phyloP scores from a whole-genome alignment of 2,888 invertebrate species.

The Branchellion lobata region DNA sequence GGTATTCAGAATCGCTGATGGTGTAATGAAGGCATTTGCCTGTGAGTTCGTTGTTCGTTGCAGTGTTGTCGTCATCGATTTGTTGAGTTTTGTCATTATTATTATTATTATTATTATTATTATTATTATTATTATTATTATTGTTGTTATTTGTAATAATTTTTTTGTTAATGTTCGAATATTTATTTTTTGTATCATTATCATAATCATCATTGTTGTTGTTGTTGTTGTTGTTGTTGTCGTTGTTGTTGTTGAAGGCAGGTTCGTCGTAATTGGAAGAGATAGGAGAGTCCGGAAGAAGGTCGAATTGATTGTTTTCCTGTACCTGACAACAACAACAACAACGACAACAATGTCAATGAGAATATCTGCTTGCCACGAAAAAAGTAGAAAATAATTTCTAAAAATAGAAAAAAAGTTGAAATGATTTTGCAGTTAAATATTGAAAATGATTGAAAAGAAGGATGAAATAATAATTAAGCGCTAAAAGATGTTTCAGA shows the following conservation, averaged over 20 bases:
- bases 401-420: background rate
- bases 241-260: background rate
- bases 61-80: background rate
- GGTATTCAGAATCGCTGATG: too few species aligned
- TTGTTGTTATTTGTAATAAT: too few species aligned
- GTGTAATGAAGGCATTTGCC: too few species aligned
- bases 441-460: too few species aligned
- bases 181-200: background rate
- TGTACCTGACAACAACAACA: background rate
- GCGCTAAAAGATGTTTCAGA: too few species aligned
- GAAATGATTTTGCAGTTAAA: too few species aligned
- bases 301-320: constrained; percentile 4
- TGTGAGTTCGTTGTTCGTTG: background rate
- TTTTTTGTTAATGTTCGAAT: too few species aligned
- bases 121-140: background rate
- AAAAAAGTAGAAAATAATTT: background rate
- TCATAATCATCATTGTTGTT: background rate
- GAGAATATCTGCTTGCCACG: background rate
- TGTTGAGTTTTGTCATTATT: background rate
- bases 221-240: constrained; percentile 3
- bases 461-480: too few species aligned
- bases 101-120: background rate
- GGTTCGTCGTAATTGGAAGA: background rate
- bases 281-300: background rate
- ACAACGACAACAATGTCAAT: background rate